phyloP scores from a whole-genome alignment of 2,888 invertebrate species.

The Cerceris ruficornis region DNA sequence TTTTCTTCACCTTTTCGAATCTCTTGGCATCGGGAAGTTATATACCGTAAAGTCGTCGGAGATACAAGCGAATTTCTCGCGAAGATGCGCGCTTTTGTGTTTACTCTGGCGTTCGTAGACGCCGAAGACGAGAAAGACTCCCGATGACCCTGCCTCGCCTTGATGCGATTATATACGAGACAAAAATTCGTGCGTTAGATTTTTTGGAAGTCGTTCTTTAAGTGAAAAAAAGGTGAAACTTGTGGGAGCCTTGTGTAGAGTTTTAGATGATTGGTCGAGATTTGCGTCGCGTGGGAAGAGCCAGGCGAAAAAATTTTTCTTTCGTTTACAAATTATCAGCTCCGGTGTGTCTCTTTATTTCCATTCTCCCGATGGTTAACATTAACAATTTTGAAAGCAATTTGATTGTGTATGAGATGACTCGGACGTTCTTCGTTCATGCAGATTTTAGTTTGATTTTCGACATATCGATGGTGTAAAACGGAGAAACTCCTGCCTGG shows the following conservation, averaged over 20 bases:
- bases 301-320: constrained; percentile 33
- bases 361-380: too few species aligned
- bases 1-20: neutral
- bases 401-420: too few species aligned
- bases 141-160: constrained; percentile 62
- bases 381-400: too few species aligned
- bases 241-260: constrained; percentile 77
- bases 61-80: constrained; percentile 25
- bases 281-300: constrained; percentile 51
- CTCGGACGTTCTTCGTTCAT: too few species aligned
- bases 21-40: too few species aligned
- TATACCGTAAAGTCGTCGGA: neutral
- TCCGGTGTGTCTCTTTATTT: neutral
- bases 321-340: neutral
- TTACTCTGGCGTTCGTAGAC: constrained; percentile 5
- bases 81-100: constrained; percentile 9
- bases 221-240: constrained; percentile 58
- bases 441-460: neutral
- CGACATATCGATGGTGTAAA: neutral
- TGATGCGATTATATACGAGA: constrained; percentile 59
- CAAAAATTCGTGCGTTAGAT: constrained; percentile 75
- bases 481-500: constrained; percentile 37
- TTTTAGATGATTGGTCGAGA: constrained; percentile 70
- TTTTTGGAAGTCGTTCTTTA: constrained; percentile 74
- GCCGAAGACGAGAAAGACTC: constrained; percentile 34